Evolutionary conservation across 2,888 invertebrate genomes (phyloP).

Genomic region (Tineola bisselliella): DNA sequence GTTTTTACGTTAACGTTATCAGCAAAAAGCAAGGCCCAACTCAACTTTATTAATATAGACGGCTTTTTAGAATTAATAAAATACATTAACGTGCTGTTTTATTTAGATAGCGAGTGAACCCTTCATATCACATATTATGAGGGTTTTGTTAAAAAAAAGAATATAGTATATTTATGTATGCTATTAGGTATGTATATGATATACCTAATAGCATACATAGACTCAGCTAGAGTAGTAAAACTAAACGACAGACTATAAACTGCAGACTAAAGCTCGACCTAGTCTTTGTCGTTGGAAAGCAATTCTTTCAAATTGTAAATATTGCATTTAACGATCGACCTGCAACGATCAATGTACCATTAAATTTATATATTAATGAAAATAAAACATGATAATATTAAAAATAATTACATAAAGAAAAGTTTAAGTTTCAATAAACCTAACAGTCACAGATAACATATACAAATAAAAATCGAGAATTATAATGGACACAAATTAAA

Average conservation of each 20-base stretch:
- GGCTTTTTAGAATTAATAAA: background rate
- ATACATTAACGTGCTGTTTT: background rate
- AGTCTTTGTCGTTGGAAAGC: background rate
- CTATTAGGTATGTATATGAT: background rate
- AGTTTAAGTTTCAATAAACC: too few relatives aligned
- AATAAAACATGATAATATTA: too few relatives aligned
- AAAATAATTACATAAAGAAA: too few relatives aligned
- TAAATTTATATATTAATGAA: too few relatives aligned
- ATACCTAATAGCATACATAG: background rate
- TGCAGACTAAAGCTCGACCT: background rate
- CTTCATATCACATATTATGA: background rate
- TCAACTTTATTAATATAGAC: background rate
- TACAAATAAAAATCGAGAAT: too few relatives aligned
- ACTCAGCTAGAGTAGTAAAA: background rate
- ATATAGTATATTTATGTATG: background rate
- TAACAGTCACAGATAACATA: too few relatives aligned
- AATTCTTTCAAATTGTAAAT: background rate
- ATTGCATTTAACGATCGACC: background rate
- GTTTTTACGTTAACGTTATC: background rate
- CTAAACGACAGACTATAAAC: background rate
- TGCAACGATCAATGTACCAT: background rate
- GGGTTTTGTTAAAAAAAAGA: background rate
- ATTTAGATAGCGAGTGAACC: background rate
- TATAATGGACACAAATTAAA: too few relatives aligned
- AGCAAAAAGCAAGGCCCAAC: background rate